Percentiles rank a stretch among this genome's conserved stretches.
phyloP scores from a whole-genome alignment of 2,113 vertebrate genomes.

The Naja naja region DNA sequence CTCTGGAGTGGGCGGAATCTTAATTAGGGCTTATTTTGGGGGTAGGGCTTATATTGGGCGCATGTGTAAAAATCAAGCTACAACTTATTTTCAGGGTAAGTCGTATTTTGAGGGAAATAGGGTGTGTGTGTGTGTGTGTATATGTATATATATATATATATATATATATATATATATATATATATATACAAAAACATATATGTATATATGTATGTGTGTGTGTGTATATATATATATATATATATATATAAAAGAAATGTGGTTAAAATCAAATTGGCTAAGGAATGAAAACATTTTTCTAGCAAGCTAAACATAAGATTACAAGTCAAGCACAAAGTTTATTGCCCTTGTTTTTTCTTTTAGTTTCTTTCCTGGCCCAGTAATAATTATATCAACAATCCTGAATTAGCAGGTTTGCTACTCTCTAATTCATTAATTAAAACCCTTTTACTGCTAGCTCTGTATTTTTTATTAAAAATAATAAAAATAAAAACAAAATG shows the following conservation, averaged over 20 bases:
- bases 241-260: not conserved
- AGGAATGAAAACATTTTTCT: not conserved
- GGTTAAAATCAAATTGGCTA: not conserved
- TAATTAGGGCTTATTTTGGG: too few relatives aligned
- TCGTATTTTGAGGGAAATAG: too few relatives aligned
- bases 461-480: conserved; percentile 69
- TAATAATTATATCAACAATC: conserved; percentile 67
- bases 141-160: too few relatives aligned
- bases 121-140: too few relatives aligned
- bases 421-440: conserved; percentile 73
- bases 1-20: too few relatives aligned
- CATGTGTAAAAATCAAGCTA: too few relatives aligned
- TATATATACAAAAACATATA: too few relatives aligned
- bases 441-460: conserved; percentile 65
- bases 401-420: conserved; percentile 65
- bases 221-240: too few relatives aligned
- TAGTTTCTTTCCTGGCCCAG: conserved; percentile 56
- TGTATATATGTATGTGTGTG: too few relatives aligned
- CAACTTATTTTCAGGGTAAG: too few relatives aligned
- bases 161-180: too few relatives aligned
- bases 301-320: not conserved
- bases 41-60: too few relatives aligned
- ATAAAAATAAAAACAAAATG: conserved; percentile 66
- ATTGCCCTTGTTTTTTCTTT: conserved; percentile 37
- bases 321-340: conserved; percentile 39